Conservation (phyloP, 1,140 invertebrate species). For the Acromyrmex heyeri region DNA sequence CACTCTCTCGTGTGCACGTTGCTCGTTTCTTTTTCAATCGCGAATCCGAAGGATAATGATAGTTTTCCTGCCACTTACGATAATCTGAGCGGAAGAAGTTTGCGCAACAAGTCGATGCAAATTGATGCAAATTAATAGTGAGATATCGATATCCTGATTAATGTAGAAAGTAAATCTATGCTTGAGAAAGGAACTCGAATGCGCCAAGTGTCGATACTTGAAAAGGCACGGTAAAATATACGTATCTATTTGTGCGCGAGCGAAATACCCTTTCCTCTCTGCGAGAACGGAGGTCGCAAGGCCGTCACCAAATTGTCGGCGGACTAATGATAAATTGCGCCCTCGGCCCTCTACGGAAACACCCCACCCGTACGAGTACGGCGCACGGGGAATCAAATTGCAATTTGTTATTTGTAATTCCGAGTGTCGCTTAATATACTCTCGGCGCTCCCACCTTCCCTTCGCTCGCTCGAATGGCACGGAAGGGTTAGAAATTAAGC, state of each 20-base stretch:
- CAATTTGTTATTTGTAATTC: constrained; percentile 88
- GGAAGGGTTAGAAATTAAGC: constrained; percentile 81
- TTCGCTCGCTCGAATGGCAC: constrained; percentile 42
- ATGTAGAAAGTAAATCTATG: background rate
- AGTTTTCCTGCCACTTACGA: background rate
- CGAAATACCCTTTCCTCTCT: constrained; percentile 55
- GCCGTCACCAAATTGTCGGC: constrained; percentile 86
- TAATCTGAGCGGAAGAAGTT: background rate
- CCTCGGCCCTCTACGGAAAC: constrained; percentile 74
- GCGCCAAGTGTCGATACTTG: constrained; percentile 24
- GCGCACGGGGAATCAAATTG: constrained; percentile 84
- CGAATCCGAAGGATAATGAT: constrained; percentile 5
- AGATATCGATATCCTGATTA: background rate
- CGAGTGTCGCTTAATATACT: constrained; percentile 87
- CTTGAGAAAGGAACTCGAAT: background rate
- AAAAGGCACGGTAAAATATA: background rate
- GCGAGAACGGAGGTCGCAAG: constrained; percentile 65
- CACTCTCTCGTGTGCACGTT: background rate
- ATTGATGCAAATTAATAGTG: constrained; percentile 8
- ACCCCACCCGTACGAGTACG: constrained; percentile 63
- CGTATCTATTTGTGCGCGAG: background rate
- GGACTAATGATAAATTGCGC: constrained; percentile 86
- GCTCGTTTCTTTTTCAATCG: constrained; percentile 4
- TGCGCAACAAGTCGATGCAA: constrained; percentile 33
- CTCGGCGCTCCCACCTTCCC: constrained; percentile 69